Base-by-base conservation (phyloP, 2,888 invertebrate genomes). In the Conus canariensis region DNA sequence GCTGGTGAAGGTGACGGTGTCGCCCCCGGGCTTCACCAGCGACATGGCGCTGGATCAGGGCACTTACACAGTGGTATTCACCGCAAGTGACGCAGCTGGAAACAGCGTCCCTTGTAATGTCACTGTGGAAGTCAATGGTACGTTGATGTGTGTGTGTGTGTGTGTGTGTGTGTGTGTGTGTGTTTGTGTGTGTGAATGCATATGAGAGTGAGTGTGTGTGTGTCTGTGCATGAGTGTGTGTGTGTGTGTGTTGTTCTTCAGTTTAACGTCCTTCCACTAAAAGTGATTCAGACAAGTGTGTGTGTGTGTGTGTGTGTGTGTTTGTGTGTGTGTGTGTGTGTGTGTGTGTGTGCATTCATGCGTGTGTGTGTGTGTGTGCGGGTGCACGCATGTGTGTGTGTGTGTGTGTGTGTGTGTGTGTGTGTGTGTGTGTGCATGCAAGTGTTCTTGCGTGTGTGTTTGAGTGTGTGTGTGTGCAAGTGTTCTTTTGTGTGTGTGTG, bases 91-190 rank as follows among this genome's bases (percentile, higher is more conserved):
- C 83, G 58, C 88, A 0, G 90, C 92, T 0, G 90, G 90, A 9
- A 93, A 93, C 67, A 90, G 90, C 1, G 93, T 90, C 14, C 64
- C 89, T 0, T 94, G 94, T 85, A 64, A 45, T 1, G 91, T 92
- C 25, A 93, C 93, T 90, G 85, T 94, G 25, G 90, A 88, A 22
- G 92, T 93, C 22, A 92, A 91, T 92, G 93, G 94, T 94, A 90
- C 56, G 90, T 64, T 25, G 16, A 5, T 14, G 30, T 30, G 64
- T 25, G 30, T n/a, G 25, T 59, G 85, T 85, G 60, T 60, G 85
- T 85, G 59, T 56, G 85, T 85, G 10, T 85, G 22, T 88, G 5
- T 19, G 67, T 83, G 19, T 83, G n/a, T 85, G 59, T 85, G 60
- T 85, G 56, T 22, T 0, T 19, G 25, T 60, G 25, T n/a, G 59